A percentile compares a stretch with the other conserved stretches of the same genome.
Conservation (phyloP, 2,113 vertebrate species). For the Lasiurus cinereus region DNA sequence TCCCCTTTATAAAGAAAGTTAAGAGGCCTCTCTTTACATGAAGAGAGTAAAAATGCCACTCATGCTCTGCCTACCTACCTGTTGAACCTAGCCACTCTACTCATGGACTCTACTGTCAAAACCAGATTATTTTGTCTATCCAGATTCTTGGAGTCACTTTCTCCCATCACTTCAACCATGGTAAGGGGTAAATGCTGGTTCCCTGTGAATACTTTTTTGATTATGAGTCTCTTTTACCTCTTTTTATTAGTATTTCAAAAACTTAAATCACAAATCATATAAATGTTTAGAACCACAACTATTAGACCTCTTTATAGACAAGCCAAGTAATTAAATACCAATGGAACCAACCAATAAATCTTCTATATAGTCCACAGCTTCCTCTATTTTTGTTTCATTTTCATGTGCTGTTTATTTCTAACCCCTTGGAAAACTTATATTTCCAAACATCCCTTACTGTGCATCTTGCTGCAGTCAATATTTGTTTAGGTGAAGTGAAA, state of each 20-base stretch:
- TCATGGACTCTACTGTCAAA: background rate
- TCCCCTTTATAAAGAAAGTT: background rate
- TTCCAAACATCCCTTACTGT: background rate
- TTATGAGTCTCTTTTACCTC: background rate
- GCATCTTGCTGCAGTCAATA: too few relatives aligned
- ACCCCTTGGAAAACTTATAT: background rate
- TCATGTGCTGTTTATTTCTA: rapidly evolving
- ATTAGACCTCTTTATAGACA: background rate
- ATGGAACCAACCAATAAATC: background rate
- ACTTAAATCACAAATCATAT: background rate
- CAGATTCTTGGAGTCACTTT: background rate
- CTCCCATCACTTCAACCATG: too few relatives aligned
- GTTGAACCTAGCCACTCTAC: background rate
- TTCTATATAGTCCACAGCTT: background rate
- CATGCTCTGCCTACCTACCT: background rate
- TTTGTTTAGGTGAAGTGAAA: background rate
- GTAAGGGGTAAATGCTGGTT: rapidly evolving
- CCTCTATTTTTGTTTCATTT: background rate
- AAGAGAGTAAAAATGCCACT: background rate
- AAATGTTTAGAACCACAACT: background rate
- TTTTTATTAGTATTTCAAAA: background rate
- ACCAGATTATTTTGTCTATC: background rate
- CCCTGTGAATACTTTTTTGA: background rate
- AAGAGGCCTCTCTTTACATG: background rate
- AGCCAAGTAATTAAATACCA: background rate